These are phyloP conservation scores for Spongia lamella DNA, from an alignment of 37 sponge, comb jelly and placozoan species.

Conservation along the genomic window DNA sequence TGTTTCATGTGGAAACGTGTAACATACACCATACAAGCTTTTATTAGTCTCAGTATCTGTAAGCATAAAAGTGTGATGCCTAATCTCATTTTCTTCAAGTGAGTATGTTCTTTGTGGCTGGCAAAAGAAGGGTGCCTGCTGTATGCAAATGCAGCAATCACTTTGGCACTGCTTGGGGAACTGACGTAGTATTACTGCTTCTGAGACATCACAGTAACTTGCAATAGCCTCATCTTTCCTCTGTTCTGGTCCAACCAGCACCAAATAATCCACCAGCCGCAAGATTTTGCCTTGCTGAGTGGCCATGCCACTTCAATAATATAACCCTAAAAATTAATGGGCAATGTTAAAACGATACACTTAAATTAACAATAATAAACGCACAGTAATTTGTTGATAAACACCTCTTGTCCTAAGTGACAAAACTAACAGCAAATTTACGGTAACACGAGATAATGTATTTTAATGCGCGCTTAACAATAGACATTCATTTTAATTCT, in stretches of 20 bases:
- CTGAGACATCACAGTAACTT: slow-evolving; percentile 11
- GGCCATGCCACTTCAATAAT: too few relatives aligned
- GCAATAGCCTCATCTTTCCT: background rate
- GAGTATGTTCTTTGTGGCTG: slow-evolving; percentile 49
- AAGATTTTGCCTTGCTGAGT: too few relatives aligned
- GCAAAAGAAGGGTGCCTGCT: slow-evolving; percentile 75
- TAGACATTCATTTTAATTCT: too few relatives aligned
- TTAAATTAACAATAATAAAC: too few relatives aligned
- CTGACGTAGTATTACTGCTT: slow-evolving; percentile 36
- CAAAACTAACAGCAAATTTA: too few relatives aligned
- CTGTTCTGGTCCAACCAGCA: slow-evolving; percentile 48
- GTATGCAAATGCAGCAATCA: slow-evolving; percentile 30
- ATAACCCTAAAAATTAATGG: too few relatives aligned
- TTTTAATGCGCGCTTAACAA: too few relatives aligned
- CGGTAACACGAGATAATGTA: too few relatives aligned
- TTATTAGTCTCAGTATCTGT: slow-evolving; percentile 78
- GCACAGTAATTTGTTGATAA: too few relatives aligned
- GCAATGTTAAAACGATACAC: too few relatives aligned
- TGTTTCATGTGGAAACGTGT: slow-evolving; percentile 50
- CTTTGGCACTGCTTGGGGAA: slow-evolving; percentile 30
- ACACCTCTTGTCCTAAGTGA: too few relatives aligned
- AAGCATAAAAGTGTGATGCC: slow-evolving; percentile 63
- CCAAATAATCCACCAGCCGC: slow-evolving; percentile 42
- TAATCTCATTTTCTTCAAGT: slow-evolving; percentile 12
- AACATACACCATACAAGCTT: slow-evolving; percentile 60